Evolutionary conservation across 2,113 vertebrate genomes (phyloP).

Genomic region (Nicator chloris): DNA sequence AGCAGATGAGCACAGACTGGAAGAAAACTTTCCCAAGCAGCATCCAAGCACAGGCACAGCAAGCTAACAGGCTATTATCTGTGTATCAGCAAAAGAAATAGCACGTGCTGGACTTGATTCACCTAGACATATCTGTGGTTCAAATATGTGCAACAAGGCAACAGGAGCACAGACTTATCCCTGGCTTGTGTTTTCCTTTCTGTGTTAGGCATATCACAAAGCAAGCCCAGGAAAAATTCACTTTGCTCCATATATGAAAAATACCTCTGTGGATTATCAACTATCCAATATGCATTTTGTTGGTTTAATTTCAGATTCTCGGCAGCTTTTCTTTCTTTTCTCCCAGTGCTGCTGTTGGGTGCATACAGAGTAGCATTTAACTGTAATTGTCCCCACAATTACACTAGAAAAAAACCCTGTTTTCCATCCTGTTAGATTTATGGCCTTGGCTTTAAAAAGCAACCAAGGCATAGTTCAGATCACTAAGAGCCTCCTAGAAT

Average conservation of each 20-base stretch:
- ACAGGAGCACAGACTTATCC: neutral
- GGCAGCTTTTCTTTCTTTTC: neutral
- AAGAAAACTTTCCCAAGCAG: neutral
- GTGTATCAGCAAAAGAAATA: neutral
- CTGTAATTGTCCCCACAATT: neutral
- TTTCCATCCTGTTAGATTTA: neutral
- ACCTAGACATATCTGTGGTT: neutral
- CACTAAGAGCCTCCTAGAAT: neutral
- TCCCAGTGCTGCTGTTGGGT: neutral
- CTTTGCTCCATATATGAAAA: neutral
- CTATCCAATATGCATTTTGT: neutral
- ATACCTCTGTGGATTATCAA: neutral
- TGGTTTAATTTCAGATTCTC: neutral
- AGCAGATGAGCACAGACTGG: neutral
- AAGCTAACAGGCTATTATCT: neutral
- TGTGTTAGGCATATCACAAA: neutral
- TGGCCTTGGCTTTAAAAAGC: neutral
- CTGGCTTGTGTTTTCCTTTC: neutral
- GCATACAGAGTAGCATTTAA: neutral
- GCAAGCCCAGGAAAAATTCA: neutral
- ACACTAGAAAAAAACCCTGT: neutral
- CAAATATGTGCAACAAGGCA: neutral
- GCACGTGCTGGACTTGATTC: neutral
- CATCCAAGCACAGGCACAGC: neutral
- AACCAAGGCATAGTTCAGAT: neutral